phyloP scores from a whole-genome alignment of 2,797 vertebrate species.

The Diceros bicornis region DNA sequence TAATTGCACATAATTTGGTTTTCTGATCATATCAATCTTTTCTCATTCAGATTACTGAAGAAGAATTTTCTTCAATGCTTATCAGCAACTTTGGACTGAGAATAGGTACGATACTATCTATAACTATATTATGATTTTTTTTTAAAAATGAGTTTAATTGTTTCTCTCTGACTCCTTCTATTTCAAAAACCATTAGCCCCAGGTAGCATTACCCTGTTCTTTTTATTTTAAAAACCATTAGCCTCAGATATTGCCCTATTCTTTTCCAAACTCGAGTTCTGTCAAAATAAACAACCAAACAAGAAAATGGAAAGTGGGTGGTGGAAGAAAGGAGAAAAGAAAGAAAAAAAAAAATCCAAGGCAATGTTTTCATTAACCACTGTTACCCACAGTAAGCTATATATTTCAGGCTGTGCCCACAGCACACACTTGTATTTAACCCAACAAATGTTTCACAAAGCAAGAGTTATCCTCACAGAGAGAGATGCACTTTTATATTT shows the following conservation, averaged over 20 bases:
- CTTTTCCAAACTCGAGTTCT: not conserved
- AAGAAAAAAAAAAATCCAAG: not conserved
- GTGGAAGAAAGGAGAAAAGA: not conserved
- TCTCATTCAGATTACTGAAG: not conserved
- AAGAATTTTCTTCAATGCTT: not conserved
- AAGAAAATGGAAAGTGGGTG: not conserved
- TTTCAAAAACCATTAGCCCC: not conserved
- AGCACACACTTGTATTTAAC: not conserved
- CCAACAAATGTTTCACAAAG: not conserved
- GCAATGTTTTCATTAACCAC: not conserved
- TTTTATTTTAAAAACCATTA: not conserved
- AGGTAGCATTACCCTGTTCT: not conserved
- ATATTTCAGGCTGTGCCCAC: not conserved
- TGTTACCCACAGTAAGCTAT: not conserved
- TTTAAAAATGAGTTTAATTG: not conserved
- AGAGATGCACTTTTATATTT: not conserved
- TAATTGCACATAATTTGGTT: not conserved
- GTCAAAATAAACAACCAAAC: slow-evolving; percentile 31
- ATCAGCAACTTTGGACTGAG: not conserved
- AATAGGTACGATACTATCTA: not conserved
- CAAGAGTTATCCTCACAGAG: not conserved
- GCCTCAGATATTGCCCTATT: not conserved
- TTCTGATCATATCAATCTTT: not conserved
- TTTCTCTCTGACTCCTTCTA: not conserved
- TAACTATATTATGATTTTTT: not conserved